Conservation (phyloP, 2,113 vertebrate species). For the Triplophysa rosa region DNA sequence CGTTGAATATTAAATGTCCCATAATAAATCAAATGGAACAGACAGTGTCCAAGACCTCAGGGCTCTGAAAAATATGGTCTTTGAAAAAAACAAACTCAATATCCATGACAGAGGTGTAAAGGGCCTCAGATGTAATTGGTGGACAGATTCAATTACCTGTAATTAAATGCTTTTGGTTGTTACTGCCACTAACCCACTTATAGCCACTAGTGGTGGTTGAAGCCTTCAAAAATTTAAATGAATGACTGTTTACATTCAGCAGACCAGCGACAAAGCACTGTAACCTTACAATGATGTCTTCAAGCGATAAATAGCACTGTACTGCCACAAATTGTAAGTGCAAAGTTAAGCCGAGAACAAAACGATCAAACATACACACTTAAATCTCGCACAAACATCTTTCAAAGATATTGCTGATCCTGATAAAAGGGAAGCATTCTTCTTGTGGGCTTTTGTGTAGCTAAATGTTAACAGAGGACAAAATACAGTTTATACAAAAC, state of each 20-base stretch:
- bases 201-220: not conserved
- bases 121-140: conserved; percentile 3
- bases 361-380: not conserved
- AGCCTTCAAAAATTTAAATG: not conserved
- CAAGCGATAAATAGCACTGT: not conserved
- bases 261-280: not conserved
- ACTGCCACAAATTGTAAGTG: not conserved
- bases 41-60: not conserved
- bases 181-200: not conserved
- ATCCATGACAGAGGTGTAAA: conserved; percentile 6
- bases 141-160: conserved; percentile 11
- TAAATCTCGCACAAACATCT: not conserved
- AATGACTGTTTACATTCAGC: not conserved
- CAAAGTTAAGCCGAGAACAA: not conserved
- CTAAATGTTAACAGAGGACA: not conserved
- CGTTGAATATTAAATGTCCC: not conserved
- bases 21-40: not conserved
- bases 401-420: not conserved
- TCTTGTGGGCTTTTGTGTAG: conserved; percentile 1
- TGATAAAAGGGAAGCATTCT: not conserved
- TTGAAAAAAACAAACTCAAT: not conserved
- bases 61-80: not conserved
- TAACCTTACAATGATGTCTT: not conserved
- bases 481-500: not conserved
- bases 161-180: not conserved